A percentile compares a stretch with the other conserved stretches of the same genome.
These are phyloP conservation scores for Cynopterus brachyotis DNA, from an alignment of 2,113 vertebrate genomes.

Conservation along the genomic window DNA sequence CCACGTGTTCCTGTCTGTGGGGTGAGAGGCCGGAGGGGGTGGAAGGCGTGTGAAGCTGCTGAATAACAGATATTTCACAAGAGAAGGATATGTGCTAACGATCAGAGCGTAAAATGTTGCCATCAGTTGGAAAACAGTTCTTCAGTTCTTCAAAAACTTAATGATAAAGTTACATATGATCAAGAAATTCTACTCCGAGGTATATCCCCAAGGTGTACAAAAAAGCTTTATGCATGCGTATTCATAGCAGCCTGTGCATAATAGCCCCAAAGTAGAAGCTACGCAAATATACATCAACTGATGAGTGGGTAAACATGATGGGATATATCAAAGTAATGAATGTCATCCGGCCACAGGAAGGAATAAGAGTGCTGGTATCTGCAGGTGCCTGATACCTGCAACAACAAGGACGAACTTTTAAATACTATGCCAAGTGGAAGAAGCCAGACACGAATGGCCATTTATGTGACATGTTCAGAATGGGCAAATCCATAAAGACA, in stretches of 20 bases:
- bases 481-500: background rate
- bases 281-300: background rate
- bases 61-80: conserved; percentile 29
- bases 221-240: background rate
- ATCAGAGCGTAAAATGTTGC: background rate
- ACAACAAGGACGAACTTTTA: background rate
- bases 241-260: background rate
- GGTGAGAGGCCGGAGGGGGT: background rate
- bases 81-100: conserved; percentile 52
- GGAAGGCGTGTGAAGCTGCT: background rate
- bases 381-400: background rate
- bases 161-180: background rate
- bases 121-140: background rate
- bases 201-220: background rate
- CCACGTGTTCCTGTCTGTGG: background rate
- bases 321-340: background rate
- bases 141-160: background rate
- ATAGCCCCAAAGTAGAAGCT: background rate
- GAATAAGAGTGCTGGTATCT: background rate
- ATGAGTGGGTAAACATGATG: background rate
- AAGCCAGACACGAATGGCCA: background rate
- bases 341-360: background rate
- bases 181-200: background rate
- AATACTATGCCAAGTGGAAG: background rate
- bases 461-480: background rate